Evolutionary conservation across 2,888 invertebrate genomes (phyloP), one percentile per base, ranked within the genome.

Genomic region (Octonoba sinensis): DNA sequence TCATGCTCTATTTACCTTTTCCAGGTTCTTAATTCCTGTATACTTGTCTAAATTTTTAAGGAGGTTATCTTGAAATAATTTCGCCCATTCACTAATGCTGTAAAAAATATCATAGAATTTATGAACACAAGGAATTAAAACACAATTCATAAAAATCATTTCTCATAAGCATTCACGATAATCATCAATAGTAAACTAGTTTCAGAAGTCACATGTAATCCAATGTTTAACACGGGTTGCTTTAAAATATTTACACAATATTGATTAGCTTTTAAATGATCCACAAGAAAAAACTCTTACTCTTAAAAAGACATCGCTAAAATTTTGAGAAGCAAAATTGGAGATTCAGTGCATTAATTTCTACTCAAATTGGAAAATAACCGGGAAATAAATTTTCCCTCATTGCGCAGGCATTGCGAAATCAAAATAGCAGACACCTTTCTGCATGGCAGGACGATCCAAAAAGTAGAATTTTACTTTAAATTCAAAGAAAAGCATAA

Each of bases 381-480:
- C 65, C 51, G 16, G 13, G 36, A 79, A 66, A 79, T 79, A 73
- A 79, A 56, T 79, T 79, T 79, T 46, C 72, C 79, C 72, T 66
- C 69, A 64, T 47, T 79, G 79, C 79, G 79, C 79, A 79, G 79
- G 71, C 51, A 79, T 79, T 79, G 73, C 79, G 79, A 79, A 79
- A 79, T 79, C 60, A 46, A 51, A 46, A 67, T 46, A 72, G 64
- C 27, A 27, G 72, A 72, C 66, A 66, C 49, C 66, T 57, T 15
- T n/a, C 56, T 65, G 27, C 12, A 51, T 54, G n/a, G 54, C 70
- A 65, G 22, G 2, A 12, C 11, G 54, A 73, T 46, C 51, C 46
- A 46, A 64, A 46, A 64, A 36, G n/a, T 24, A 27, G 18, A 57
- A 36, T 36, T 36, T 8, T 36, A 11, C 36, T 36, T 8, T 4